These are phyloP conservation scores for Pan paniscus DNA, from an alignment of 2,113 vertebrate species.

Conservation along the genomic window DNA sequence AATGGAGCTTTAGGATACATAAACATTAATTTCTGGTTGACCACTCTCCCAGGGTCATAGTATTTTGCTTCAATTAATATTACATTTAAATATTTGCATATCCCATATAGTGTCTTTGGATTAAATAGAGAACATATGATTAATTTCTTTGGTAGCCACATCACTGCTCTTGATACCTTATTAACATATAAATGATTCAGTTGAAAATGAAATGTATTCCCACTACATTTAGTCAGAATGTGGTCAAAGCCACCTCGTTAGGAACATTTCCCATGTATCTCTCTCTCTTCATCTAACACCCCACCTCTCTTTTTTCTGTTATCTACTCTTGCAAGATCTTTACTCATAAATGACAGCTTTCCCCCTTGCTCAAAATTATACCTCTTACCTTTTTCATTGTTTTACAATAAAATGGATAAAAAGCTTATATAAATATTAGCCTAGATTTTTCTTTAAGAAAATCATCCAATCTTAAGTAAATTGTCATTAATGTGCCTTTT, in stretches of 20 bases:
- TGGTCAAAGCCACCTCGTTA: constrained; percentile 34
- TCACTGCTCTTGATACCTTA: constrained; percentile 68
- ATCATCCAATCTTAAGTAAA: background rate
- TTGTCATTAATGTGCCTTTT: background rate
- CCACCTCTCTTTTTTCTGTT: background rate
- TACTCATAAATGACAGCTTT: constrained; percentile 18
- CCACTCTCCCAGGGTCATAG: constrained; percentile 69
- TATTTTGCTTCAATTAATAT: constrained; percentile 75
- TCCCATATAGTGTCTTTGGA: constrained; percentile 66
- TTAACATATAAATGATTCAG: constrained; percentile 79
- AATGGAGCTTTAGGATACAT: constrained; percentile 44
- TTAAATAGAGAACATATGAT: constrained; percentile 79
- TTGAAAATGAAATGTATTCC: constrained; percentile 74
- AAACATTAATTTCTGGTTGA: constrained; percentile 73
- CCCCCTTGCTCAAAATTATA: background rate
- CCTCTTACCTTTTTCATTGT: background rate
- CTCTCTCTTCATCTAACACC: background rate
- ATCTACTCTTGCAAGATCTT: background rate
- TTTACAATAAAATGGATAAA: background rate
- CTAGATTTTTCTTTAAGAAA: constrained; percentile 18
- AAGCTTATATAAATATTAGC: background rate
- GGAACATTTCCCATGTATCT: constrained; percentile 15
- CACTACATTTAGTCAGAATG: constrained; percentile 65
- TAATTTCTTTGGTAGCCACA: constrained; percentile 74
- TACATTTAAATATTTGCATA: constrained; percentile 73